A percentile compares a stretch with the other conserved stretches of the same genome.
Evolutionary conservation across 2,888 invertebrate genomes (phyloP).

Genomic region (Ceriagrion tenellum): DNA sequence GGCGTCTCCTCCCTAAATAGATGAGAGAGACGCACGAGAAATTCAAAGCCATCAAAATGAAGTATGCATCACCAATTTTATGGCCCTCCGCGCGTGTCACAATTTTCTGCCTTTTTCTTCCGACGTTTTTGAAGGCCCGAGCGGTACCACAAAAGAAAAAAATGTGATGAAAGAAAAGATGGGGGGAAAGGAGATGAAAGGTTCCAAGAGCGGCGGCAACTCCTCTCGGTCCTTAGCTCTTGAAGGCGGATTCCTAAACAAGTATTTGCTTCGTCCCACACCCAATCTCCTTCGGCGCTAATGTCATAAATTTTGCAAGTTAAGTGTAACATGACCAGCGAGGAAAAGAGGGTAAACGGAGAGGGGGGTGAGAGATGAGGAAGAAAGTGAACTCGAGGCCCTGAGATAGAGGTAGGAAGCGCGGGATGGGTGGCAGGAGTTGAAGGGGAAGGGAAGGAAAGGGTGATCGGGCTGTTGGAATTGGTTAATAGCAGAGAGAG

Average conservation of each 20-base stretch:
- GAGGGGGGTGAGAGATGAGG: too few species aligned
- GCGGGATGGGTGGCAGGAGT: not conserved
- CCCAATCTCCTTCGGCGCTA: not conserved
- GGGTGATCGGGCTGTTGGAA: not conserved
- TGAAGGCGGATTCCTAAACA: not conserved
- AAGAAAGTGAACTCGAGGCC: too few species aligned
- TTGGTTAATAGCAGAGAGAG: not conserved
- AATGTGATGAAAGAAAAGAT: not conserved
- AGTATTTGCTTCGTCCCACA: not conserved
- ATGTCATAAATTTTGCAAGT: not conserved
- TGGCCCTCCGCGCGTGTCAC: not conserved
- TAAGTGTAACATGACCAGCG: not conserved
- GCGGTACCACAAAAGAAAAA: not conserved
- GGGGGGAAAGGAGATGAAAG: not conserved
- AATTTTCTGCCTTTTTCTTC: not conserved
- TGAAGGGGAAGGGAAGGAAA: not conserved
- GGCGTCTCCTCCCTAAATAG: too few species aligned
- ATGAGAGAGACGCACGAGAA: too few species aligned
- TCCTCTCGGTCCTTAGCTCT: not conserved
- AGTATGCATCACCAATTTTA: not conserved
- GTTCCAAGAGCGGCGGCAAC: not conserved
- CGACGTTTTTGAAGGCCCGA: not conserved
- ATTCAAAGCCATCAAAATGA: not conserved
- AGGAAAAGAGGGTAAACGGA: too few species aligned
- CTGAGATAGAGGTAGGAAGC: slow-evolving; percentile 5